Percentiles rank a stretch among this genome's conserved stretches.
These are phyloP conservation scores for Gouania willdenowi DNA, from an alignment of 2,797 vertebrate species.

Conservation along the genomic window DNA sequence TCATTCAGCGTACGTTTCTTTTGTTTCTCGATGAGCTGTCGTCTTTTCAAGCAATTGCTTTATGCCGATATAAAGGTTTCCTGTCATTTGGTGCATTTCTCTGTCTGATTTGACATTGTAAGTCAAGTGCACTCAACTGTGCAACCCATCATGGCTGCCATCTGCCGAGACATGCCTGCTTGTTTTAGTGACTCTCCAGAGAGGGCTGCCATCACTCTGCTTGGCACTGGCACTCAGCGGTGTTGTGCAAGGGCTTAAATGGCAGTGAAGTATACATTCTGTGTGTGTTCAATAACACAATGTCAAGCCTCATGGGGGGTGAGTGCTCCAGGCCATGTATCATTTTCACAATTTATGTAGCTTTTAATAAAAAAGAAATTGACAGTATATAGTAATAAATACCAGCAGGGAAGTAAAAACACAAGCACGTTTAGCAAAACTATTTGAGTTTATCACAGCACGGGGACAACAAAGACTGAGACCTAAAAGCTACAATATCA, in stretches of 20 bases:
- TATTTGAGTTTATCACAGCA: too few relatives aligned
- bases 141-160: slow-evolving; percentile 37
- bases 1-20: slow-evolving; percentile 12
- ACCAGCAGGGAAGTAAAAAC: neutral
- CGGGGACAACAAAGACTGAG: too few relatives aligned
- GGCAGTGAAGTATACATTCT: slow-evolving; percentile 25
- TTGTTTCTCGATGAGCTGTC: slow-evolving; percentile 1
- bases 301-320: slow-evolving; percentile 10
- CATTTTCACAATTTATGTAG: slow-evolving; percentile 5
- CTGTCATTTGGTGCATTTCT: slow-evolving; percentile 17
- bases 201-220: slow-evolving; percentile 13
- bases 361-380: neutral
- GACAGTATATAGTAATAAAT: slow-evolving; percentile 9
- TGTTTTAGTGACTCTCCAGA: slow-evolving; percentile 34
- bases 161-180: slow-evolving; percentile 35
- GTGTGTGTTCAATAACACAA: slow-evolving; percentile 10
- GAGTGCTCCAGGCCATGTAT: slow-evolving; percentile 4
- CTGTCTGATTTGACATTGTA: slow-evolving; percentile 24
- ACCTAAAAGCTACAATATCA: too few relatives aligned
- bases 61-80: neutral
- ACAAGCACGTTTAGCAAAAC: neutral
- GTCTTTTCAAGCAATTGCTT: neutral
- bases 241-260: slow-evolving; percentile 10
- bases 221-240: slow-evolving; percentile 29
- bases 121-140: slow-evolving; percentile 27